These are phyloP conservation scores for Synergus itoensis DNA, from an alignment of 2,888 invertebrate species.

Conservation along the genomic window DNA sequence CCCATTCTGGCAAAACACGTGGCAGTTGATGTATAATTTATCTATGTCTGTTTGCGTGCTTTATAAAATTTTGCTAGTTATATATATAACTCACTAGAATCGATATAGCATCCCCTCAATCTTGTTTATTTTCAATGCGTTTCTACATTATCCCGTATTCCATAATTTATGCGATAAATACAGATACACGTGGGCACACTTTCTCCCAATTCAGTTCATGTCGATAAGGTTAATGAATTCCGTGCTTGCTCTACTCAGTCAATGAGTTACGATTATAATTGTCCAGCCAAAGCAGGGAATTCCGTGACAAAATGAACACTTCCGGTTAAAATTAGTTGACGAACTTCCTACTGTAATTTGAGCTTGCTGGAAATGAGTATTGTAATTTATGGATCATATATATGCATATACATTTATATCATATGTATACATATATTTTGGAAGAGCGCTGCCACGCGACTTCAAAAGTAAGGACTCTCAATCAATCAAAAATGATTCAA, in stretches of 20 bases:
- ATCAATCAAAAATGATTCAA: not conserved
- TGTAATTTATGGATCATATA: no score
- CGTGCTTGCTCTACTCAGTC: slow-evolving; percentile 3
- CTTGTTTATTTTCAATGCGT: slow-evolving; percentile 29
- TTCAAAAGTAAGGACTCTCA: no score
- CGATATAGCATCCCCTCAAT: slow-evolving; percentile 10
- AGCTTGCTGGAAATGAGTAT: no score
- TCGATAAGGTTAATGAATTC: slow-evolving; percentile 26
- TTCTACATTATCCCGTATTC: not conserved
- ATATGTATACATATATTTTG: no score
- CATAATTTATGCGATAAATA: not conserved
- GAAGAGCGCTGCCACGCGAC: no score
- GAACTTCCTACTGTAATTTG: not conserved
- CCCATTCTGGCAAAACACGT: slow-evolving; percentile 46
- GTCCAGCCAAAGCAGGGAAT: not conserved
- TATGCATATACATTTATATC: no score
- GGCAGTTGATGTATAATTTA: slow-evolving; percentile 46
- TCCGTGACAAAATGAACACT: slow-evolving; percentile 14
- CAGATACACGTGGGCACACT: not conserved
- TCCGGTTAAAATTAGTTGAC: not conserved
- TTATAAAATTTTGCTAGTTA: slow-evolving; percentile 48
- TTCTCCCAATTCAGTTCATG: not conserved
- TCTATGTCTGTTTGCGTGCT: slow-evolving; percentile 38
- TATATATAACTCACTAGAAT: slow-evolving; percentile 36
- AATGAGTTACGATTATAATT: slow-evolving; percentile 33